phyloP scores from a whole-genome alignment of 1,140 invertebrate species.

The Agrypnia vestita region DNA sequence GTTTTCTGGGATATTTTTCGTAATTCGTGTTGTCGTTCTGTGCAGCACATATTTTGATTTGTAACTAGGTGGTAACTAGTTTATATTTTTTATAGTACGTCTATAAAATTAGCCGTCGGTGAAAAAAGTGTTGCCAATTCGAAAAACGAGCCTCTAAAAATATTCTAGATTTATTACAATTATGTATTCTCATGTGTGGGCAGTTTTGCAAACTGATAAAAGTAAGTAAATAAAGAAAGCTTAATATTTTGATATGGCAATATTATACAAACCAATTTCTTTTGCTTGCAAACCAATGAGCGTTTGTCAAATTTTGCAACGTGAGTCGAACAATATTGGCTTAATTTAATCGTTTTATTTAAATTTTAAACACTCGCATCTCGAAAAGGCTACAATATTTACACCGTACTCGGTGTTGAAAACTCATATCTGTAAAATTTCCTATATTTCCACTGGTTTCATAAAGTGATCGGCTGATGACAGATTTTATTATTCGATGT shows the following conservation, averaged over 20 bases:
- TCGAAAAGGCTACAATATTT: background rate
- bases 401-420: background rate
- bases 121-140: too few relatives aligned
- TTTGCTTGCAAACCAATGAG: conserved; percentile 27
- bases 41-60: too few relatives aligned
- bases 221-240: background rate
- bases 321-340: conserved; percentile 34
- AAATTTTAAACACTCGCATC: background rate
- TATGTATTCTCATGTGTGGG: too few relatives aligned
- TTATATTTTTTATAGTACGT: too few relatives aligned
- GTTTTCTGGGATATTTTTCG: too few relatives aligned
- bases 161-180: too few relatives aligned
- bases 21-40: too few relatives aligned
- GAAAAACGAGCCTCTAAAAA: too few relatives aligned
- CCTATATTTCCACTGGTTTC: background rate
- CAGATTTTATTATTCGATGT: conserved; percentile 20
- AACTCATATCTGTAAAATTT: background rate
- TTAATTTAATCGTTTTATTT: conserved; percentile 17
- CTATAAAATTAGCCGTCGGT: too few relatives aligned
- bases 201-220: too few relatives aligned
- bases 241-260: conserved; percentile 1
- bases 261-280: conserved; percentile 29
- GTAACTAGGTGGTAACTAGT: too few relatives aligned
- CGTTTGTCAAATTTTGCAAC: conserved; percentile 40
- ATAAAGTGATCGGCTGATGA: background rate